Conservation (phyloP, 2,888 invertebrate species). For the Callinectes sapidus region DNA sequence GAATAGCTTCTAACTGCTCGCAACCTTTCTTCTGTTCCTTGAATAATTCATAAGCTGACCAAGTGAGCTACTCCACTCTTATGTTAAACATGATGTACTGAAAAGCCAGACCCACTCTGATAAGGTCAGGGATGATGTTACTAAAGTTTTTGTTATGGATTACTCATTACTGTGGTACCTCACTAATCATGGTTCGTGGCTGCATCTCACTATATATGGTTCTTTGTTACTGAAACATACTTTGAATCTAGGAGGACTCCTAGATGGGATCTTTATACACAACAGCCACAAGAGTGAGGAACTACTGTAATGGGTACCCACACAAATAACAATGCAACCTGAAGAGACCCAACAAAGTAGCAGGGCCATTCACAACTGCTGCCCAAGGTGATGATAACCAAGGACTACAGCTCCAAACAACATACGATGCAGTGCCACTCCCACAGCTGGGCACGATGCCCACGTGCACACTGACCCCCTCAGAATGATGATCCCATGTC, state of each 20-base stretch:
- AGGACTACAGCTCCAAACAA: conserved; percentile 68
- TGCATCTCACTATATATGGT: not conserved
- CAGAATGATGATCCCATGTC: conserved; percentile 57
- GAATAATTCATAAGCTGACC: conserved; percentile 40
- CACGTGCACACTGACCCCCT: conserved; percentile 67
- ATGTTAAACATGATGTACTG: conserved; percentile 46
- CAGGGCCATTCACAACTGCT: conserved; percentile 51
- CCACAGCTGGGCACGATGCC: conserved; percentile 70
- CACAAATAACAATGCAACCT: conserved; percentile 65
- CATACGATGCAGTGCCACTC: conserved; percentile 70
- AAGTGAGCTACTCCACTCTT: conserved; percentile 44
- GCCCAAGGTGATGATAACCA: conserved; percentile 49
- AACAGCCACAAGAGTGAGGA: conserved; percentile 8
- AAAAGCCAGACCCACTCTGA: conserved; percentile 54
- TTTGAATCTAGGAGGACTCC: not conserved
- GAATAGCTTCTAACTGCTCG: conserved; percentile 18
- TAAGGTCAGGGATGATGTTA: conserved; percentile 61
- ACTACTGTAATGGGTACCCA: conserved; percentile 57
- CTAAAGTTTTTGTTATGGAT: conserved; percentile 49
- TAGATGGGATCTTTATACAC: not conserved
- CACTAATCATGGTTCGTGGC: not conserved
- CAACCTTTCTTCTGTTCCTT: conserved; percentile 9
- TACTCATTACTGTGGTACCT: conserved; percentile 62
- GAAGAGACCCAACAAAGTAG: conserved; percentile 64
- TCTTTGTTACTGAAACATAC: not conserved